Conservation (phyloP, 2,113 vertebrate species). For the Poeciliopsis turrubarensis region DNA sequence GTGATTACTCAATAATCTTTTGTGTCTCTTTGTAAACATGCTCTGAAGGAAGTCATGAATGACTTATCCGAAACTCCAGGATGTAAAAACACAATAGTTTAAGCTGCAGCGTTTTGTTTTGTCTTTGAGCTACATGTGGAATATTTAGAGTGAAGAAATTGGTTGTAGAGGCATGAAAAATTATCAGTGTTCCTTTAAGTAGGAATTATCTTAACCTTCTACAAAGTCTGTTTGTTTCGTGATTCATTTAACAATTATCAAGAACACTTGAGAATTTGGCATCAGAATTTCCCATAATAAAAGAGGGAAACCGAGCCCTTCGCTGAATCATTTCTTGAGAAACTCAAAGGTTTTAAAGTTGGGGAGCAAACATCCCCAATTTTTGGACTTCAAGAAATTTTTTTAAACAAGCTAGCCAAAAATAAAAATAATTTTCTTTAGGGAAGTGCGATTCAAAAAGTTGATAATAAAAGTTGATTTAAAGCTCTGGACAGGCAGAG, state of each 20-base stretch:
- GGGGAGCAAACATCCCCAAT: not conserved
- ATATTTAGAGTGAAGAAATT: not conserved
- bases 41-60: conserved; percentile 11
- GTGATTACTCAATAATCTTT: conserved; percentile 52
- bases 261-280: not conserved
- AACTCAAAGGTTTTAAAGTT: not conserved
- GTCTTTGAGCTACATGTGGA: not conserved
- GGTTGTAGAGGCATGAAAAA: not conserved
- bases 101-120: not conserved
- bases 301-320: too few species aligned
- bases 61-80: conserved; percentile 3
- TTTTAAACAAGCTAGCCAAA: too few species aligned
- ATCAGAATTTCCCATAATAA: not conserved
- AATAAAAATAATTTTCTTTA: too few species aligned
- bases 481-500: too few species aligned
- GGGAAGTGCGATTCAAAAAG: too few species aligned
- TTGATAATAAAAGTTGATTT: too few species aligned
- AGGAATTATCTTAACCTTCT: not conserved
- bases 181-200: not conserved
- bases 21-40: conserved; percentile 48
- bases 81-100: not conserved
- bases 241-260: not conserved
- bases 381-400: not conserved
- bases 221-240: not conserved
- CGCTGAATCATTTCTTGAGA: not conserved